Conservation (phyloP, 2,888 invertebrate genomes). For the Drosophila rellima region DNA sequence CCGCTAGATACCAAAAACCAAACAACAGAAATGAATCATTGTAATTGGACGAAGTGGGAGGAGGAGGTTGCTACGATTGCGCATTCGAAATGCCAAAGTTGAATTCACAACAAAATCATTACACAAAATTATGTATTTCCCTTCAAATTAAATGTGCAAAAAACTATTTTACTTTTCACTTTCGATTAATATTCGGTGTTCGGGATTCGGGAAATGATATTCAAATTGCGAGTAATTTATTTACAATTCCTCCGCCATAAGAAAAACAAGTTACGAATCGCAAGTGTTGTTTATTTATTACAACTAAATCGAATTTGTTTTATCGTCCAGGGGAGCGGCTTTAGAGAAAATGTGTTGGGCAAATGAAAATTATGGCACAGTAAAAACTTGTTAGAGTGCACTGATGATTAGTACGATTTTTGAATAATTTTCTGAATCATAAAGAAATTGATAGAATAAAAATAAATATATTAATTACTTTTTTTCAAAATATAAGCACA, state of each 20-base stretch:
- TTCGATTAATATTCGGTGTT: conserved; percentile 36
- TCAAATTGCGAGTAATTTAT: conserved; percentile 26
- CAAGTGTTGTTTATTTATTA: conserved; percentile 42
- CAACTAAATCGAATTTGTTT: conserved; percentile 53
- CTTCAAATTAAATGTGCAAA: conserved; percentile 9
- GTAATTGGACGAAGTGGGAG: conserved; percentile 37
- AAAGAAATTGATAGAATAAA: too few relatives aligned
- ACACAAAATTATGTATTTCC: conserved; percentile 13
- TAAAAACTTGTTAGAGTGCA: conserved; percentile 12
- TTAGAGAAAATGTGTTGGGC: conserved; percentile 14
- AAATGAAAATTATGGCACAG: conserved; percentile 39
- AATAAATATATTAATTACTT: too few relatives aligned
- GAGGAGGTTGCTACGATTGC: conserved; percentile 25
- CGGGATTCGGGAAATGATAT: conserved; percentile 35
- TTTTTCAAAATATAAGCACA: too few relatives aligned
- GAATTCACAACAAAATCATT: conserved; percentile 32
- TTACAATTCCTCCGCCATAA: not conserved
- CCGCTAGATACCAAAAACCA: conserved; percentile 37
- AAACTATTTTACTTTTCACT: conserved; percentile 54
- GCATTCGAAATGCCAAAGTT: conserved; percentile 69
- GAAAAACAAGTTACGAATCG: conserved; percentile 29
- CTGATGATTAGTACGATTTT: too few relatives aligned
- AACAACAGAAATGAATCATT: conserved; percentile 66
- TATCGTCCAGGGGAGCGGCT: conserved; percentile 9
- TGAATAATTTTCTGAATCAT: too few relatives aligned